Base-by-base conservation (phyloP, 2,797 vertebrate species). In the Labeo calbasu region DNA sequence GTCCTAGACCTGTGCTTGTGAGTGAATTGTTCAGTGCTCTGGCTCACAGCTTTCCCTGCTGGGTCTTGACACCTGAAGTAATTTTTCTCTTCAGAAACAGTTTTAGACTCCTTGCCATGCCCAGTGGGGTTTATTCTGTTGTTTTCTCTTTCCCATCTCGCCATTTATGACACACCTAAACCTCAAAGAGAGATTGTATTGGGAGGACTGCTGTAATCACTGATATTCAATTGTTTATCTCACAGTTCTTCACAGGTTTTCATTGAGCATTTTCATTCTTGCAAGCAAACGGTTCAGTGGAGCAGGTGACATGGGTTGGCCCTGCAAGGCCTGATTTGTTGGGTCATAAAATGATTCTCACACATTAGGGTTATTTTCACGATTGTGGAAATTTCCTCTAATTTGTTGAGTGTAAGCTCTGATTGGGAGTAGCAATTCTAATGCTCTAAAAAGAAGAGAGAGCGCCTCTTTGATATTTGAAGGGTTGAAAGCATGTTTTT, bases 1-100 rank as follows among this genome's bases (percentile, higher is more conserved):
- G 48, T 79, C 48, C 28, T 79, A 68, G 21, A 68, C 48, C n/a
- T 68, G 63, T 79, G 63, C 48, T 68, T 53, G 77, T 79, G 77
- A 68, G 48, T 36, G 61, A 66, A 79, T 79, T 68, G 77, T 68
- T 79, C 40, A 79, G 48, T 2, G 48, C 21, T 68, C 40, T 48
- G 57, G 14, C 48, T 68, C 63, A 68, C 48, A 79, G 63, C 77
- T 69, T 53, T 68, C 19, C 46, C 77, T 66, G 46, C 19, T 66
- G 46, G 61, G 61, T 79, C 61, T 79, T 66, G 61, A 66, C 19
- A 66, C 77, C 77, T 51, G 17, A 66, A 66, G 61, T 66, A 10
- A 66, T 79, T 79, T 65, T 66, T 79, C 59, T 79, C 61, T 48
- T 51, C 12, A n/a, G 46, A 79, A 66, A 51, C 25, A 79, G 25